These are phyloP conservation scores for Theropithecus gelada DNA, from an alignment of 2,113 vertebrate species.

Conservation along the genomic window DNA sequence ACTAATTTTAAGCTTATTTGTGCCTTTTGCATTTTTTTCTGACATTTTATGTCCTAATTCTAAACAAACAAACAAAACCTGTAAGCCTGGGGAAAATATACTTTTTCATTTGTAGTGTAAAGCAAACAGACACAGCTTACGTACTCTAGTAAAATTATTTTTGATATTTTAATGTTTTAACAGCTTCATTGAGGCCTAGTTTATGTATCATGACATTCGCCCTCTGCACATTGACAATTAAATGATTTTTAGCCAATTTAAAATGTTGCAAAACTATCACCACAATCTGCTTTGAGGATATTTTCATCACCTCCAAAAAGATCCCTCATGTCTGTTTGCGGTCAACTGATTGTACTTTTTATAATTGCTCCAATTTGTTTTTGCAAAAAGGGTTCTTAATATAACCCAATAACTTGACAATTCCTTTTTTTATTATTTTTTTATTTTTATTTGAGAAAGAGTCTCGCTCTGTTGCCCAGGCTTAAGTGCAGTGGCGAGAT, in stretches of 20 bases:
- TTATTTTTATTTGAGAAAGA: too few species aligned
- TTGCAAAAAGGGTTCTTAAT: not conserved
- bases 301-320: rapidly evolving
- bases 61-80: not conserved
- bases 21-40: not conserved
- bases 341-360: not conserved
- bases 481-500: too few species aligned
- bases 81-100: not conserved
- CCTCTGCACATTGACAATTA: not conserved
- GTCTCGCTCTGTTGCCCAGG: too few species aligned
- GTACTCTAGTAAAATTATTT: not conserved
- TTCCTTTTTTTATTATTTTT: not conserved
- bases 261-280: not conserved
- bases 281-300: not conserved
- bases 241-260: not conserved
- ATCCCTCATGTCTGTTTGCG: not conserved
- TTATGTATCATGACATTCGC: not conserved
- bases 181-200: not conserved
- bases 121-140: not conserved
- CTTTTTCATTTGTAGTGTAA: not conserved
- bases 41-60: not conserved
- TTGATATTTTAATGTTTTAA: not conserved
- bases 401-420: not conserved
- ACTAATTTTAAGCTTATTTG: not conserved
- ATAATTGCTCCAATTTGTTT: not conserved